phyloP scores from a whole-genome alignment of 2,797 vertebrate species.

The Chelon auratus region DNA sequence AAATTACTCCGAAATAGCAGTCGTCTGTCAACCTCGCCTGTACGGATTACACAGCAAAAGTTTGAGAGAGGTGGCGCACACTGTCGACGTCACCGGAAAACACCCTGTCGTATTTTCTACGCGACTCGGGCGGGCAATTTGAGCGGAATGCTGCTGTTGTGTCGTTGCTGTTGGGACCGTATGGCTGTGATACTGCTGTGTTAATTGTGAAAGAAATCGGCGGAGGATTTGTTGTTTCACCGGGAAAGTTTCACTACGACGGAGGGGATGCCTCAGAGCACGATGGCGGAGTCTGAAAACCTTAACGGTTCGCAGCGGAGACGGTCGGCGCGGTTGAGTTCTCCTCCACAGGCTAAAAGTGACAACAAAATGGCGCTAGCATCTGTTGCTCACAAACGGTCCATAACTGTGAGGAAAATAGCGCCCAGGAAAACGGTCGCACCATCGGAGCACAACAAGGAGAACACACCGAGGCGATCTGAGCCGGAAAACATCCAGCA shows the following conservation, averaged over 20 bases:
- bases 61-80: slow-evolving; percentile 39
- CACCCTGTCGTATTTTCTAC: accelerated
- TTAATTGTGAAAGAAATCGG: accelerated
- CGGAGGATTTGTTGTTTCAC: not conserved
- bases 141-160: slow-evolving; percentile 32
- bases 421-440: slow-evolving; percentile 67
- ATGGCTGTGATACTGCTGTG: not conserved
- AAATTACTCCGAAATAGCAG: not conserved
- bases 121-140: slow-evolving; percentile 73
- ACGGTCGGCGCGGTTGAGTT: slow-evolving; percentile 66
- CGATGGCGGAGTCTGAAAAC: slow-evolving; percentile 20
- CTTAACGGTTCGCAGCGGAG: slow-evolving; percentile 34
- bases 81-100: slow-evolving; percentile 55
- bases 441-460: slow-evolving; percentile 62
- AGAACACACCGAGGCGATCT: slow-evolving; percentile 53
- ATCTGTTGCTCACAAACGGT: slow-evolving; percentile 53
- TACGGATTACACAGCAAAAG: slow-evolving; percentile 88
- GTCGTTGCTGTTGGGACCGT: too few species aligned
- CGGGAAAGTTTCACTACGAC: not conserved
- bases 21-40: not conserved
- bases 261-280: not conserved
- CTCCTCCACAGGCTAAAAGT: slow-evolving; percentile 25
- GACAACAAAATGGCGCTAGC: slow-evolving; percentile 66
- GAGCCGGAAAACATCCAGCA: not conserved
- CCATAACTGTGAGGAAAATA: slow-evolving; percentile 74